Evolutionary conservation across 2,797 vertebrate genomes (phyloP).

Genomic region (Nasua narica): DNA sequence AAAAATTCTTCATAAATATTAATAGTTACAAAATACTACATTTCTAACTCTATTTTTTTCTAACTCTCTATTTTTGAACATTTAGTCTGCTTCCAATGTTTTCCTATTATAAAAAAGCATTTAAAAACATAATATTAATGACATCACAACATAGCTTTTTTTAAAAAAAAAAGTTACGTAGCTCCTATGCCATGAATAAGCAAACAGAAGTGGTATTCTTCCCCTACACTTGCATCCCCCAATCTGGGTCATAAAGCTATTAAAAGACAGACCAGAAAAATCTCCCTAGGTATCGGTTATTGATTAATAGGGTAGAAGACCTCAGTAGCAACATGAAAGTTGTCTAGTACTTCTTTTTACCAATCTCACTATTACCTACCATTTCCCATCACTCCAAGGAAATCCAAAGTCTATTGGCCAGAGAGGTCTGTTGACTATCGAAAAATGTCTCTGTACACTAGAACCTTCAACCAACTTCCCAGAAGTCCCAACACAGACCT

Average conservation of each 20-base stretch:
- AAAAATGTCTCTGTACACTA: not conserved
- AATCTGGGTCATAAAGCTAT: not conserved
- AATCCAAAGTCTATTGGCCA: not conserved
- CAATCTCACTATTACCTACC: not conserved
- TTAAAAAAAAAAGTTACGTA: not conserved
- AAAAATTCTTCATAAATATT: not conserved
- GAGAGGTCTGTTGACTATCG: not conserved
- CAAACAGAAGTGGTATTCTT: not conserved
- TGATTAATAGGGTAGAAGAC: not conserved
- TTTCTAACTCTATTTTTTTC: not conserved
- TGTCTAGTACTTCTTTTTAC: not conserved
- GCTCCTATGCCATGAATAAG: not conserved
- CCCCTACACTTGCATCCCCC: not conserved
- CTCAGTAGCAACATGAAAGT: not conserved
- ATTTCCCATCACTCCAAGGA: not conserved
- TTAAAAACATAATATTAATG: not conserved
- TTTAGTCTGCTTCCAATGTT: not conserved
- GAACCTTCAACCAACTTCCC: not conserved
- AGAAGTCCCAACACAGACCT: rapidly evolving
- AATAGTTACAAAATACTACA: not conserved
- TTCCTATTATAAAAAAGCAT: not conserved
- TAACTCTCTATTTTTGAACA: not conserved
- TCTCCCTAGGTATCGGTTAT: not conserved
- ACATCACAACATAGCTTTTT: not conserved
- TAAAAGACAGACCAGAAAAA: not conserved